Percentiles rank a stretch among this genome's conserved stretches.
Conservation (phyloP, 2,113 vertebrate species). For the Pantherophis guttatus region DNA sequence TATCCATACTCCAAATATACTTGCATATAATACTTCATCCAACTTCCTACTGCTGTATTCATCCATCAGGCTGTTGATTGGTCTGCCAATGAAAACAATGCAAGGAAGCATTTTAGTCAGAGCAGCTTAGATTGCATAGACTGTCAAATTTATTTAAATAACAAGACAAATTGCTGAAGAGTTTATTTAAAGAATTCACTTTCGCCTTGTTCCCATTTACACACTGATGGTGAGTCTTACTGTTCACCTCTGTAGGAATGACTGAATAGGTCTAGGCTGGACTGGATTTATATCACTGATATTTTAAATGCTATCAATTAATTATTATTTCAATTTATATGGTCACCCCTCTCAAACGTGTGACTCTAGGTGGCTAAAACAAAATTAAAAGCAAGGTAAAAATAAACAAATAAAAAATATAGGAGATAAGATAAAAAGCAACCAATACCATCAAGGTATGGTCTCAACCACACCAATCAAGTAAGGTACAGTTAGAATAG, state of each 20-base stretch:
- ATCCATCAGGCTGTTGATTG: not conserved
- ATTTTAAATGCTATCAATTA: not conserved
- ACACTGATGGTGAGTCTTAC: not conserved
- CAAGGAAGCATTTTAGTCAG: not conserved
- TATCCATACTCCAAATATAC: not conserved
- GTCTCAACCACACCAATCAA: not conserved
- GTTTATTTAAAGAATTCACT: not conserved
- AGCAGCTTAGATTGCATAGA: not conserved
- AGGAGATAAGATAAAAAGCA: not conserved
- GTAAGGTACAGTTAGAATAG: not conserved
- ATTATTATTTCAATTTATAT: not conserved
- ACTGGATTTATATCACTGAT: not conserved
- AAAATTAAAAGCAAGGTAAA: not conserved
- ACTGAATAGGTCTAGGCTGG: not conserved
- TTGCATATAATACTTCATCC: not conserved
- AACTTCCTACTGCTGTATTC: not conserved
- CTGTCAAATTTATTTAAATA: not conserved
- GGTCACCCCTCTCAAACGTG: not conserved
- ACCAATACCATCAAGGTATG: not conserved
- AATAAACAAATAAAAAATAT: not conserved
- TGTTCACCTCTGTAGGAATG: not conserved
- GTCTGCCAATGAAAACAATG: not conserved
- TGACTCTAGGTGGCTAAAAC: not conserved
- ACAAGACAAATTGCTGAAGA: not conserved
- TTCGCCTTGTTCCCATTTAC: not conserved